Conservation (phyloP, 2,888 invertebrate species). For the Rutpela maculata region DNA sequence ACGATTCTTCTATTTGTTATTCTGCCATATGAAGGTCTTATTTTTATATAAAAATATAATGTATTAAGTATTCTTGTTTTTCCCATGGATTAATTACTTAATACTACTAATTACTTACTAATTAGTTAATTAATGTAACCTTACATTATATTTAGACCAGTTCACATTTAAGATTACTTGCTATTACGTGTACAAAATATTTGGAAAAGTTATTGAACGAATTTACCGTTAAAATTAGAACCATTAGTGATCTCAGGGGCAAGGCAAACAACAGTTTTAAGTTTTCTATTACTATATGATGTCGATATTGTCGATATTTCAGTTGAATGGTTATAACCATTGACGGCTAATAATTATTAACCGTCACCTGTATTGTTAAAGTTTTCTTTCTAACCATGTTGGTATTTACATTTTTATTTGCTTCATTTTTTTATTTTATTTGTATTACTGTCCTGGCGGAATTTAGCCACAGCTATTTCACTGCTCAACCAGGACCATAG, state of each 20-base stretch:
- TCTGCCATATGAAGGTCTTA: slow-evolving; percentile 20
- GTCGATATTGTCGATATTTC: no score
- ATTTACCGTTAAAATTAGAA: slow-evolving; percentile 22
- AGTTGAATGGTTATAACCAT: no score
- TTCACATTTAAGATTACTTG: neutral
- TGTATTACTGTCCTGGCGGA: no score
- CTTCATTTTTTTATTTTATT: no score
- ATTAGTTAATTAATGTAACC: slow-evolving; percentile 10
- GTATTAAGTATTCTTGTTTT: neutral
- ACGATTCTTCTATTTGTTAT: slow-evolving; percentile 19
- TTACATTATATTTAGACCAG: neutral
- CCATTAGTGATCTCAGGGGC: neutral
- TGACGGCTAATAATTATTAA: no score
- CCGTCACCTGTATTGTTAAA: no score
- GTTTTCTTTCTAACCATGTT: no score
- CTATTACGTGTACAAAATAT: neutral
- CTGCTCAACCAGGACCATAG: no score
- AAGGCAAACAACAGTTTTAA: neutral
- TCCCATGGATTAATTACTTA: neutral
- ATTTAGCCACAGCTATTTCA: no score
- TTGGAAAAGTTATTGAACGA: neutral
- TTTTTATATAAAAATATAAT: slow-evolving; percentile 19
- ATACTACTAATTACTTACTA: neutral
- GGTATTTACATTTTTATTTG: no score
- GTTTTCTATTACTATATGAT: no score